Conservation (phyloP, 2,113 vertebrate species). For the Aldabrachelys gigantea region DNA sequence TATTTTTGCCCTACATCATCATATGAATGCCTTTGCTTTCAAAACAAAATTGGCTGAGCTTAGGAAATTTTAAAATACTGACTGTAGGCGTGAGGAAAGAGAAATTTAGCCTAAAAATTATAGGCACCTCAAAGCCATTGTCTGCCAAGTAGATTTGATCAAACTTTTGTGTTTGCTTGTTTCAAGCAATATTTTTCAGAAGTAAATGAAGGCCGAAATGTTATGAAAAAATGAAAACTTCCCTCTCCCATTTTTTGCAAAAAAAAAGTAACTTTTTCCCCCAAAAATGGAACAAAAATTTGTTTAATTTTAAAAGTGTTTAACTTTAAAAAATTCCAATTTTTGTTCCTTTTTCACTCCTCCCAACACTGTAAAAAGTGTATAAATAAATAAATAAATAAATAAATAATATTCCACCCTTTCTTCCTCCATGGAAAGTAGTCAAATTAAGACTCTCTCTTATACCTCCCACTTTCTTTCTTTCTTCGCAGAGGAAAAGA, state of each 20-base stretch:
- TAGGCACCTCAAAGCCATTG: neutral
- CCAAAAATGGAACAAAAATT: neutral
- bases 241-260: neutral
- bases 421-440: neutral
- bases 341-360: fast-evolving
- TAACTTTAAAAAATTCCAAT: neutral
- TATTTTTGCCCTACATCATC: neutral
- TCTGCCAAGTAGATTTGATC: fast-evolving
- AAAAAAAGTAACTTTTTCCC: neutral
- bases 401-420: neutral
- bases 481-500: neutral
- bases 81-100: neutral
- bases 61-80: neutral
- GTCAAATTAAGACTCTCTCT: neutral
- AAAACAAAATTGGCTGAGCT: neutral
- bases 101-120: neutral
- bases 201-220: neutral
- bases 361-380: neutral
- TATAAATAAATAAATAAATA: neutral
- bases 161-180: neutral
- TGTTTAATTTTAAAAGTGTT: neutral
- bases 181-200: neutral
- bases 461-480: neutral
- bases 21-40: neutral
- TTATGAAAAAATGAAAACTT: neutral